Evolutionary conservation across 1,140 invertebrate species (phyloP).

Genomic region (Drosophila pallidifrons): DNA sequence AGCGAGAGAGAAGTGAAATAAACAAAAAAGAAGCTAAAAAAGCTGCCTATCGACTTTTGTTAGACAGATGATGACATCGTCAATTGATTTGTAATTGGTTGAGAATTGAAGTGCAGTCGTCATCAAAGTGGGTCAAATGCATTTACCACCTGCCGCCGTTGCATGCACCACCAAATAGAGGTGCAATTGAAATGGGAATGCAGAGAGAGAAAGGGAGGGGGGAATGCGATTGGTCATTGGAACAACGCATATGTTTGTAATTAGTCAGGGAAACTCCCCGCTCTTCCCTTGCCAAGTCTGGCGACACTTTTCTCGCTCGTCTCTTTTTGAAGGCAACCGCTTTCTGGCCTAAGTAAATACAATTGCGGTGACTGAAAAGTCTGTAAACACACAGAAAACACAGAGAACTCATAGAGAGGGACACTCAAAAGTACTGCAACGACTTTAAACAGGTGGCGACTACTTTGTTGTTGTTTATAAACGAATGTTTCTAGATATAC

Average conservation of each 20-base stretch:
- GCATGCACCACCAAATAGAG: conserved; percentile 43
- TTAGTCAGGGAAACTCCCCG: conserved; percentile 21
- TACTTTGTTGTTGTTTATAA: conserved; percentile 43
- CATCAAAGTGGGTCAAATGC: conserved; percentile 61
- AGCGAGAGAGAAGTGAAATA: neutral
- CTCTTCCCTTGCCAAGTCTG: neutral
- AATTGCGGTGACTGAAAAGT: conserved; percentile 45
- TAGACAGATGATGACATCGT: conserved; percentile 60
- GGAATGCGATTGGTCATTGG: neutral
- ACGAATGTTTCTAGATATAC: conserved; percentile 3
- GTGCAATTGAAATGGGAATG: conserved; percentile 1
- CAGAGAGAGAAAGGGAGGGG: neutral
- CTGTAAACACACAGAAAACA: conserved; percentile 42
- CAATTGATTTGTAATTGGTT: conserved; percentile 68
- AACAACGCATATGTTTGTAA: conserved; percentile 9
- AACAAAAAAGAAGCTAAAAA: neutral
- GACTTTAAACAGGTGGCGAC: conserved; percentile 64
- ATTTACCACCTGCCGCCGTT: conserved; percentile 57
- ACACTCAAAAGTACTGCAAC: conserved; percentile 35
- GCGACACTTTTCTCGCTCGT: conserved; percentile 21
- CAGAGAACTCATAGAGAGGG: conserved; percentile 20
- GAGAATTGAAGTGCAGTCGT: conserved; percentile 53
- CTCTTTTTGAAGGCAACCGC: conserved; percentile 33
- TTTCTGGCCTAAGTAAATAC: conserved; percentile 51
- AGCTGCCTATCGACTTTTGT: conserved; percentile 5